Evolutionary conservation across 1,140 invertebrate genomes (phyloP).

Genomic region (Hypsibius dujardini): DNA sequence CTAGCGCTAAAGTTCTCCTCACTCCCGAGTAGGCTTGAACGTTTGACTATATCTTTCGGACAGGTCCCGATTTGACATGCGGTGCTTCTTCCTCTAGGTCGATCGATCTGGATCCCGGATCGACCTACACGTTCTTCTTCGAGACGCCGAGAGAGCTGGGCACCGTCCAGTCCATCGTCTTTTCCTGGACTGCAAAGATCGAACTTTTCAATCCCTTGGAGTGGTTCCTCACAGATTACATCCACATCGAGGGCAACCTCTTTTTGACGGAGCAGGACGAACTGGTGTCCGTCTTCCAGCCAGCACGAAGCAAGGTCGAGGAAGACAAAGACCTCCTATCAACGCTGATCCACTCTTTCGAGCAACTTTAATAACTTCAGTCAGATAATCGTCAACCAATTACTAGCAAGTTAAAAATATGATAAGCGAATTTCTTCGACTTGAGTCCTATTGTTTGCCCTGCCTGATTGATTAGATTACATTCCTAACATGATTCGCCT

Average conservation of each 20-base stretch:
- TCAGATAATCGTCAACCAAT: too few relatives aligned
- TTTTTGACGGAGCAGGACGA: neutral
- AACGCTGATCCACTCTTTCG: neutral
- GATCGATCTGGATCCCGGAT: neutral
- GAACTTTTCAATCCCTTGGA: neutral
- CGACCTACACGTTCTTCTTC: constrained; percentile 1
- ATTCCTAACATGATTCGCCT: too few relatives aligned
- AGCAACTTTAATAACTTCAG: too few relatives aligned
- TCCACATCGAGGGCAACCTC: neutral
- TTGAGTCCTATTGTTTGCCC: too few relatives aligned
- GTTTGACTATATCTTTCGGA: neutral
- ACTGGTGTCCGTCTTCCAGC: neutral
- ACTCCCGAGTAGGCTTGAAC: neutral
- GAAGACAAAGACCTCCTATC: neutral
- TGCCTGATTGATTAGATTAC: too few relatives aligned
- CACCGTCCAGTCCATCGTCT: neutral
- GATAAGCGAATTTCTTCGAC: too few relatives aligned
- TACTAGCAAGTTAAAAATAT: too few relatives aligned
- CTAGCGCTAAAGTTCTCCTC: neutral
- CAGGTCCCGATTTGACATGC: too few relatives aligned
- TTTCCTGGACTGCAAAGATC: neutral
- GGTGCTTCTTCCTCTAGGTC: neutral
- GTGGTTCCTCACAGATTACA: neutral
- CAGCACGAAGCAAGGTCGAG: neutral
- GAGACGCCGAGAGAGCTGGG: neutral